Evolutionary conservation across 2,888 invertebrate species (phyloP).

Genomic region (Piscicola geometra): DNA sequence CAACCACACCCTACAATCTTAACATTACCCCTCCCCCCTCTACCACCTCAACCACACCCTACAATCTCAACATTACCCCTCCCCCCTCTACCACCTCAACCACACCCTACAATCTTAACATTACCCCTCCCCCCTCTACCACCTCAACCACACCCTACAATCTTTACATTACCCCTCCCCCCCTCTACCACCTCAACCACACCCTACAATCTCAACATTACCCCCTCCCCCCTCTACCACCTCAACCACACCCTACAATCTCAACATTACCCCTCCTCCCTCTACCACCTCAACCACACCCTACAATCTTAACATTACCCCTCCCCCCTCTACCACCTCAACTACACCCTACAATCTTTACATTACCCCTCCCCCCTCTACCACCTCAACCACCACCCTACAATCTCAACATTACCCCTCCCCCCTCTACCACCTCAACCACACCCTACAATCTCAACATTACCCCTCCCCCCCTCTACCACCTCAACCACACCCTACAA

Average conservation of each 20-base stretch:
- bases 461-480: neutral
- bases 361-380: neutral
- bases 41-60: slow-evolving; percentile 33
- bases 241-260: slow-evolving; percentile 39
- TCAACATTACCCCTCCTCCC: slow-evolving; percentile 69
- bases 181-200: neutral
- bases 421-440: no score
- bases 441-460: no score
- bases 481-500: neutral
- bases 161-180: no score
- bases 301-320: neutral
- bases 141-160: neutral
- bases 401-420: no score
- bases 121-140: neutral
- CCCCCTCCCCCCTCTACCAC: slow-evolving; percentile 14
- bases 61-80: slow-evolving; percentile 69
- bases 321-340: neutral
- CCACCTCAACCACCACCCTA: neutral
- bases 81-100: slow-evolving; percentile 55
- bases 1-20: neutral
- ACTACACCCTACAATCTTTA: no score
- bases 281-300: no score
- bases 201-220: no score
- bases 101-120: no score
- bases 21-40: neutral